A percentile compares a stretch with the other conserved stretches of the same genome.
Evolutionary conservation across 1,140 invertebrate genomes (phyloP).

Genomic region (Drosophila rufa): DNA sequence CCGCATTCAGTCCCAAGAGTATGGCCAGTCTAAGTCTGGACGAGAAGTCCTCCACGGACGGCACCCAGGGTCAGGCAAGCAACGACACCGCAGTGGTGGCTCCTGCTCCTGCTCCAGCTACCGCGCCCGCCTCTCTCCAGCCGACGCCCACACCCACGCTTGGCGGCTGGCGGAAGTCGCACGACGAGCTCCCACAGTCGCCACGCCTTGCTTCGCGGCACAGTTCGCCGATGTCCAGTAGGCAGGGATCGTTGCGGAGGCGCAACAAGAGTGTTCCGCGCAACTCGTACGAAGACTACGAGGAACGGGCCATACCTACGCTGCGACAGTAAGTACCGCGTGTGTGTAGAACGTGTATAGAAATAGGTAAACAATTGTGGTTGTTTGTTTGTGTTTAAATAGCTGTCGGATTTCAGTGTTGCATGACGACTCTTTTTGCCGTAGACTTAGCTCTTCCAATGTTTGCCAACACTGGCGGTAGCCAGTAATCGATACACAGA

Average conservation of each 20-base stretch:
- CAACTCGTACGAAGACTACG: slow-evolving; percentile 94
- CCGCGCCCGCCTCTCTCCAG: slow-evolving; percentile 43
- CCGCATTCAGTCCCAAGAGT: slow-evolving; percentile 64
- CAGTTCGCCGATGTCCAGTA: slow-evolving; percentile 85
- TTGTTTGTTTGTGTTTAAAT: slow-evolving; percentile 23
- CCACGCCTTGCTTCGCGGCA: slow-evolving; percentile 79
- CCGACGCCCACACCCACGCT: slow-evolving; percentile 35
- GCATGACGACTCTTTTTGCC: slow-evolving; percentile 26
- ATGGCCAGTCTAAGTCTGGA: slow-evolving; percentile 41
- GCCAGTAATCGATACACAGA: slow-evolving; percentile 16
- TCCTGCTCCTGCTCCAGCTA: background rate
- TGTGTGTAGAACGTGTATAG: slow-evolving; percentile 5
- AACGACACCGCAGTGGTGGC: slow-evolving; percentile 27
- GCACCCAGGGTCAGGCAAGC: slow-evolving; percentile 34
- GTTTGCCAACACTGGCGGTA: slow-evolving; percentile 18
- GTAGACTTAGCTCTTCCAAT: slow-evolving; percentile 19
- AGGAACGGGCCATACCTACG: slow-evolving; percentile 93
- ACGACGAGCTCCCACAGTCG: slow-evolving; percentile 82
- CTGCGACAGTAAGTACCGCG: slow-evolving; percentile 89
- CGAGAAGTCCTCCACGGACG: slow-evolving; percentile 71
- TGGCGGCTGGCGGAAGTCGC: slow-evolving; percentile 62
- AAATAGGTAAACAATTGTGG: slow-evolving; percentile 33
- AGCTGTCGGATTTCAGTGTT: slow-evolving; percentile 30
- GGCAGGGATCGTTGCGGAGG: slow-evolving; percentile 88
- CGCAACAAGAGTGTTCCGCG: slow-evolving; percentile 91